Percentiles rank a stretch among this genome's conserved stretches.
Conservation (phyloP, 2,113 vertebrate species). For the Epinephelus moara region DNA sequence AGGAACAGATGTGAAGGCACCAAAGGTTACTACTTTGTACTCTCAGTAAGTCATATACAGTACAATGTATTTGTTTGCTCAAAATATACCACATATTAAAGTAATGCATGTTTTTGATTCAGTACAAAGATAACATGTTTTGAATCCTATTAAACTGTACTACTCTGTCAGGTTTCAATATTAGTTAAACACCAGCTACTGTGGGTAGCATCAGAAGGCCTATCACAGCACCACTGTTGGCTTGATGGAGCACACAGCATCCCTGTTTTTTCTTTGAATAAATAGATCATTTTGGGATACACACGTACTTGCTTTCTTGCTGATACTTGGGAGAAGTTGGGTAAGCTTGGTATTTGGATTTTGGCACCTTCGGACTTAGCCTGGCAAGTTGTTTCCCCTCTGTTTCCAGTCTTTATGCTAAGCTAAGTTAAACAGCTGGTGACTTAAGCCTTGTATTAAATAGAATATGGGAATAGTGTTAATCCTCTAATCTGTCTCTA, state of each 20-base stretch:
- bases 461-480: not conserved
- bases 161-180: not conserved
- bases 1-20: slow-evolving; percentile 57
- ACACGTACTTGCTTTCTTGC: not conserved
- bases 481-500: not conserved
- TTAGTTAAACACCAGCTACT: not conserved
- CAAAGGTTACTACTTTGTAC: not conserved
- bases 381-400: not conserved
- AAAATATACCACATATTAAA: not conserved
- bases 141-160: not conserved
- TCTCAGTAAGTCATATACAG: not conserved
- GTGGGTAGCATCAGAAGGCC: not conserved
- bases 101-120: not conserved
- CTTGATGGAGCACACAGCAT: not conserved
- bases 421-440: not conserved
- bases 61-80: not conserved
- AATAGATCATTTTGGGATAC: not conserved
- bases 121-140: not conserved
- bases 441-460: not conserved
- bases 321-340: not conserved
- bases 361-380: not conserved
- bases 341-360: not conserved
- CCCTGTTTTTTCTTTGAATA: not conserved
- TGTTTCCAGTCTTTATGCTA: not conserved
- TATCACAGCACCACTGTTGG: too few relatives aligned